Percentiles rank a stretch among this genome's conserved stretches.
phyloP scores from a whole-genome alignment of 2,113 vertebrate species.

The Cygnus atratus region DNA sequence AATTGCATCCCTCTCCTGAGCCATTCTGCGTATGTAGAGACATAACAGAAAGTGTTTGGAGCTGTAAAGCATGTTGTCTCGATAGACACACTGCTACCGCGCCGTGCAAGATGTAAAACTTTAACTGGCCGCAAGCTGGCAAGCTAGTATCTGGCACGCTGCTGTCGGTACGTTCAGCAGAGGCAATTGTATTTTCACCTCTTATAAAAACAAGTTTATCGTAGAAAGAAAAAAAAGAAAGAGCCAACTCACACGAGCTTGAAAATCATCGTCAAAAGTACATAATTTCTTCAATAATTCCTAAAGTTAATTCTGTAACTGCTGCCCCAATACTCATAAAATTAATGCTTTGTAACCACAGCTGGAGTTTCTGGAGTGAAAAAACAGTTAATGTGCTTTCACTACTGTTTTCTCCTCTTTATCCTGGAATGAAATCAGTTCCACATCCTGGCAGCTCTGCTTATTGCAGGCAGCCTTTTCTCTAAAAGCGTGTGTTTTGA shows the following conservation, averaged over 20 bases:
- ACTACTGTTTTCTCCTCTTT: neutral
- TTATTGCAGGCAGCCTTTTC: neutral
- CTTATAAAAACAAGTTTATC: neutral
- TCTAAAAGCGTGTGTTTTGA: neutral
- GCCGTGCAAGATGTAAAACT: neutral
- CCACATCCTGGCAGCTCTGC: neutral
- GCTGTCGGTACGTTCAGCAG: neutral
- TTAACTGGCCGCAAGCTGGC: conserved; percentile 17
- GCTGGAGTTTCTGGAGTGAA: neutral
- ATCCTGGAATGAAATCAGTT: neutral
- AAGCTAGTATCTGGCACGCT: neutral
- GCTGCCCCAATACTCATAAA: neutral
- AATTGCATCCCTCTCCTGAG: neutral
- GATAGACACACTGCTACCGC: rapidly evolving
- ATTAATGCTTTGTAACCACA: neutral
- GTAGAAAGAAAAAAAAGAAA: neutral
- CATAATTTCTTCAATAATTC: neutral
- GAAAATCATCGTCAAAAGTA: neutral
- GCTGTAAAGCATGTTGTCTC: rapidly evolving
- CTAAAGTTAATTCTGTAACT: neutral
- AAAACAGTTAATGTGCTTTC: neutral
- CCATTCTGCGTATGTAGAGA: rapidly evolving
- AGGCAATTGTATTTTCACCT: neutral
- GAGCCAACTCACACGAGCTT: neutral
- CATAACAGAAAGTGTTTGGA: neutral